These are phyloP conservation scores for Neodiprion pinetum DNA, from an alignment of 1,140 invertebrate species.

Conservation along the genomic window DNA sequence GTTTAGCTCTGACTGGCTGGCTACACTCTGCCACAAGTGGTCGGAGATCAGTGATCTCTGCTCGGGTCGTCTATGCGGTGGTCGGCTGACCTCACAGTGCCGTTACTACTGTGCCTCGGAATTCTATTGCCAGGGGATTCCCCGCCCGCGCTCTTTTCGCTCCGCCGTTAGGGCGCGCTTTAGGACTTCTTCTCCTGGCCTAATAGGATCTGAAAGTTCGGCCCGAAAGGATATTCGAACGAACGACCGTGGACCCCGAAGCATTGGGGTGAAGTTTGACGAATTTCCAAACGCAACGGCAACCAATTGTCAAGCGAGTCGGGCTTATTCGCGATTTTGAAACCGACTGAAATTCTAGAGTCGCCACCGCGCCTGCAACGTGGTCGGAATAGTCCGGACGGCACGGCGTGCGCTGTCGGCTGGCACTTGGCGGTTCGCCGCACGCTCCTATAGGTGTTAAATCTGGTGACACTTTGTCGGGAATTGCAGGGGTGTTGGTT, in stretches of 20 bases:
- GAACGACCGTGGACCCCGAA: background rate
- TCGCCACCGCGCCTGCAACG: background rate
- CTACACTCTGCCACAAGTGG: background rate
- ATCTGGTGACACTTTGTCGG: background rate
- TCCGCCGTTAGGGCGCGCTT: background rate
- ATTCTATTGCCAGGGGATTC: conserved; percentile 7
- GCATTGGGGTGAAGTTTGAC: too few relatives aligned
- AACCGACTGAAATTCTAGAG: background rate
- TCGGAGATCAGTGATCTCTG: background rate
- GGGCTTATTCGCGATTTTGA: background rate
- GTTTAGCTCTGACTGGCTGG: too few relatives aligned
- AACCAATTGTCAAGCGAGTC: background rate
- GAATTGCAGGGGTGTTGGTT: background rate
- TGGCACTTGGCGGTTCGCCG: background rate
- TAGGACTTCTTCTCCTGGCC: background rate
- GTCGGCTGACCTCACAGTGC: background rate
- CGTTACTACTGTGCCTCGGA: conserved; percentile 4
- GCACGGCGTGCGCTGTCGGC: too few relatives aligned
- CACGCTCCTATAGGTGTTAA: background rate
- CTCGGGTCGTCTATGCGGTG: background rate
- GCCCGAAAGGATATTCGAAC: background rate
- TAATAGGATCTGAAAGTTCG: too few relatives aligned
- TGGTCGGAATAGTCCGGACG: background rate
- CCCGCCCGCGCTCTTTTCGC: background rate
- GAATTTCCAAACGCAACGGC: background rate